phyloP scores from a whole-genome alignment of 2,797 vertebrate genomes.

The Pipistrellus nathusii region DNA sequence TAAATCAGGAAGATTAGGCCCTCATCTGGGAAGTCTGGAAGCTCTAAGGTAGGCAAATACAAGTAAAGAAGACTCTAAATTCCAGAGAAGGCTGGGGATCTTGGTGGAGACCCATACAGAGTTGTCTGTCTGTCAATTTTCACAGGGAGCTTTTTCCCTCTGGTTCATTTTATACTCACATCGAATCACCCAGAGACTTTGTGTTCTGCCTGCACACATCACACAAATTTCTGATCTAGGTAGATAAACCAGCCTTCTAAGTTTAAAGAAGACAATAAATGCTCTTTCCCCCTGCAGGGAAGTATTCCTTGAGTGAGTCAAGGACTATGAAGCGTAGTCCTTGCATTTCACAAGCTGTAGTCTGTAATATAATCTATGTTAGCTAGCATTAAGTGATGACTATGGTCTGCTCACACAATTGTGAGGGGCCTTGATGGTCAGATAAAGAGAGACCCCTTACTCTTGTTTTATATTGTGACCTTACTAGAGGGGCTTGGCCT shows the following conservation, averaged over 20 bases:
- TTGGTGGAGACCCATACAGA: conserved; percentile 14
- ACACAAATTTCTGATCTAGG: not conserved
- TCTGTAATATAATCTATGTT: conserved; percentile 40
- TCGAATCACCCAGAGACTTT: not conserved
- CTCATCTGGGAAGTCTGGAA: not conserved
- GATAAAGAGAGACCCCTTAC: not conserved
- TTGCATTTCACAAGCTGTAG: not conserved
- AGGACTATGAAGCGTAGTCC: not conserved
- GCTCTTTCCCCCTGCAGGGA: not conserved
- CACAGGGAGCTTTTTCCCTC: not conserved
- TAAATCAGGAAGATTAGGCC: conserved; percentile 21
- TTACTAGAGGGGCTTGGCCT: conserved; percentile 14
- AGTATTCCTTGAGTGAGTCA: conserved; percentile 12
- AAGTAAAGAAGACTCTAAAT: not conserved
- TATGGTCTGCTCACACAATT: not conserved
- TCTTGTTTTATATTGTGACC: conserved; percentile 44
- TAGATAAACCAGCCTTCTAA: not conserved
- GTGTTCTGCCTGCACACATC: not conserved
- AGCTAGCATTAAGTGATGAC: not conserved
- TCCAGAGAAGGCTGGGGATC: not conserved
- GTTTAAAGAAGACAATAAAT: not conserved
- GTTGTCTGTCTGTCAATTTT: not conserved
- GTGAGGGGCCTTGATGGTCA: not conserved
- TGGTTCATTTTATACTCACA: not conserved
- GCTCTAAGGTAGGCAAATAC: not conserved